A percentile compares a stretch with the other conserved stretches of the same genome.
Conservation (phyloP, 2,113 vertebrate species). For the Peromyscus californicus region DNA sequence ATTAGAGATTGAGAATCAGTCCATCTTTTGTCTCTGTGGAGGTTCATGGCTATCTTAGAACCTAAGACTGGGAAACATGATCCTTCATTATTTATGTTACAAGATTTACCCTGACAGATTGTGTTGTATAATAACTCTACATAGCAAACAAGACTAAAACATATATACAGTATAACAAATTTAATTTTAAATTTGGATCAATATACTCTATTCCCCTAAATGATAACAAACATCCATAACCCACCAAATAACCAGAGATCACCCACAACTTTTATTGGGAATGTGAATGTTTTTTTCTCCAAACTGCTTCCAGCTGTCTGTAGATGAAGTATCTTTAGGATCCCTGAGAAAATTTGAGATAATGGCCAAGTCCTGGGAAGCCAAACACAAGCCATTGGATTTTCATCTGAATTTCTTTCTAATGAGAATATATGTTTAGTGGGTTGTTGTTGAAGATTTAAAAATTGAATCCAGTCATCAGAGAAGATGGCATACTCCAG, state of each 20-base stretch:
- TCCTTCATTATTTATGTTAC: neutral
- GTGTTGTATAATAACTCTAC: neutral
- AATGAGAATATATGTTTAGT: constrained; percentile 10
- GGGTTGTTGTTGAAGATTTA: neutral
- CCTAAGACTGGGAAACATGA: neutral
- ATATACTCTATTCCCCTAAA: too few species aligned
- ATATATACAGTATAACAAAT: too few species aligned
- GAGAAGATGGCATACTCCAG: neutral
- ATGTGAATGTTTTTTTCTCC: too few species aligned
- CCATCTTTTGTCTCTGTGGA: neutral
- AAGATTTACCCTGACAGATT: neutral
- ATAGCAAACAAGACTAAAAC: neutral
- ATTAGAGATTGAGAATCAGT: too few species aligned
- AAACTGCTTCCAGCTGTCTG: too few species aligned
- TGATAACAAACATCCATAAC: too few species aligned
- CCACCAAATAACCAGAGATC: too few species aligned
- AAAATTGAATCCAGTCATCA: neutral
- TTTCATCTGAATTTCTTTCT: neutral
- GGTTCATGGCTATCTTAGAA: neutral
- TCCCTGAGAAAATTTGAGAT: too few species aligned
- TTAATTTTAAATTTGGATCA: too few species aligned
- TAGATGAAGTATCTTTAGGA: too few species aligned
- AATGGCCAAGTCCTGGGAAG: neutral
- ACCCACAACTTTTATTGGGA: too few species aligned
- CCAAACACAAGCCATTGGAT: neutral